Conservation (phyloP, 1,140 invertebrate genomes). For the Atta cephalotes region DNA sequence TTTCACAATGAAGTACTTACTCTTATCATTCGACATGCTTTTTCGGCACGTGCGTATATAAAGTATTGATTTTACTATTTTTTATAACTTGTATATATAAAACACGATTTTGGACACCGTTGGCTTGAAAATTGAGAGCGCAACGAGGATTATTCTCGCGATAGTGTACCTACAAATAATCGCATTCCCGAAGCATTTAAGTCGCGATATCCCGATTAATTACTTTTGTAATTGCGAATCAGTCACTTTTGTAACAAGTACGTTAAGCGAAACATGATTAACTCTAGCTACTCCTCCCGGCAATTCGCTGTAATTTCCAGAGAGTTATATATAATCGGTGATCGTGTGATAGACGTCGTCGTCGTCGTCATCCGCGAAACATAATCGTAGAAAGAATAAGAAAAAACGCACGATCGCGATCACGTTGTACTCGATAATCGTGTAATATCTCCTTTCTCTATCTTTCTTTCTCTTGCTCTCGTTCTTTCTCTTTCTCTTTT, state of each 20-base stretch:
- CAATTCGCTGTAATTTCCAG: slow-evolving; percentile 28
- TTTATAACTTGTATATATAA: background rate
- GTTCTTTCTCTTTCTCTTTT: background rate
- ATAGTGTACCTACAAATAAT: slow-evolving; percentile 17
- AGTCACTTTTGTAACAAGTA: slow-evolving; percentile 54
- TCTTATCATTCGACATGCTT: background rate
- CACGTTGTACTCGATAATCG: slow-evolving; percentile 18
- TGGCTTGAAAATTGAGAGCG: slow-evolving; percentile 16
- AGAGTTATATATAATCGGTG: slow-evolving; percentile 10
- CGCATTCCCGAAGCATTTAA: slow-evolving; percentile 34
- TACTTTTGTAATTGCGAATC: slow-evolving; percentile 53
- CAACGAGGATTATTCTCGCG: slow-evolving; percentile 13
- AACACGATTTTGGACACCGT: slow-evolving; percentile 23
- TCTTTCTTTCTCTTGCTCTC: background rate
- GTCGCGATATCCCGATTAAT: slow-evolving; percentile 42
- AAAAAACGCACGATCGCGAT: slow-evolving; percentile 21
- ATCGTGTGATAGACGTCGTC: slow-evolving; percentile 20
- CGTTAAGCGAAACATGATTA: slow-evolving; percentile 45
- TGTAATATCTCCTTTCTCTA: slow-evolving; percentile 5
- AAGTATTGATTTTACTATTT: slow-evolving; percentile 21
- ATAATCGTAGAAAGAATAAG: background rate
- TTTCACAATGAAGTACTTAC: background rate
- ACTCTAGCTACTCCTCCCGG: slow-evolving; percentile 24
- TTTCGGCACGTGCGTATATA: background rate
- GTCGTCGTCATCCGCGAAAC: background rate